Conservation (phyloP, 2,888 invertebrate genomes). For the Sinodicranocentrus sp. region DNA sequence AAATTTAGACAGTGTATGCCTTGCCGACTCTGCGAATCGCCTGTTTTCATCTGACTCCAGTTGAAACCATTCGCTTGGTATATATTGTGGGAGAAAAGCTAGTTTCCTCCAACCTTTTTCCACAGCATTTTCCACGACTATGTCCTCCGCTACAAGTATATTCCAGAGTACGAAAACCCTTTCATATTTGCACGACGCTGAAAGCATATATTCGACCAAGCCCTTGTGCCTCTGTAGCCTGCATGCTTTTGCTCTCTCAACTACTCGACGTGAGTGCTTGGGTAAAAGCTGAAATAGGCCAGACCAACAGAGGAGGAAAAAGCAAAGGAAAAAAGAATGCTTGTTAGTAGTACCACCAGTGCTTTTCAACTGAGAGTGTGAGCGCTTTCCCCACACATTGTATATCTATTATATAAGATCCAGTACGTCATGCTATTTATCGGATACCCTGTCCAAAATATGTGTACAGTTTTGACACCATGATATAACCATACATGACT, state of each 20-base stretch:
- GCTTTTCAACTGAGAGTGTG: background rate
- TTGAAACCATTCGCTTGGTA: conserved; percentile 27
- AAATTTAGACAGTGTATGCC: background rate
- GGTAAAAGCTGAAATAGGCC: conserved; percentile 5
- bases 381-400: background rate
- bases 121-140: background rate
- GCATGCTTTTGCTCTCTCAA: conserved; percentile 4
- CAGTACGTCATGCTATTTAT: conserved; percentile 4
- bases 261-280: background rate
- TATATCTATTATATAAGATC: background rate
- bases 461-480: background rate
- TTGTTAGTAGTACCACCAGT: background rate
- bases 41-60: conserved; percentile 52
- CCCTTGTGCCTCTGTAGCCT: background rate
- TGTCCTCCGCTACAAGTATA: background rate
- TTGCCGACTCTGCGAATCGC: conserved; percentile 27
- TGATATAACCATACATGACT: background rate
- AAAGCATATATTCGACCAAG: conserved; percentile 14
- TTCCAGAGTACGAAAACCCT: background rate
- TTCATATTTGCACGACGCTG: background rate
- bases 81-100: conserved; percentile 6
- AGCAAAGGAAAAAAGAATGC: conserved; percentile 5
- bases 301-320: background rate
- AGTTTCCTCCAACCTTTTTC: background rate
- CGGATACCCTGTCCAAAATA: background rate